Base-by-base conservation (phyloP, 64 coral and sea anemone genomes). In the Acropora yongei region DNA sequence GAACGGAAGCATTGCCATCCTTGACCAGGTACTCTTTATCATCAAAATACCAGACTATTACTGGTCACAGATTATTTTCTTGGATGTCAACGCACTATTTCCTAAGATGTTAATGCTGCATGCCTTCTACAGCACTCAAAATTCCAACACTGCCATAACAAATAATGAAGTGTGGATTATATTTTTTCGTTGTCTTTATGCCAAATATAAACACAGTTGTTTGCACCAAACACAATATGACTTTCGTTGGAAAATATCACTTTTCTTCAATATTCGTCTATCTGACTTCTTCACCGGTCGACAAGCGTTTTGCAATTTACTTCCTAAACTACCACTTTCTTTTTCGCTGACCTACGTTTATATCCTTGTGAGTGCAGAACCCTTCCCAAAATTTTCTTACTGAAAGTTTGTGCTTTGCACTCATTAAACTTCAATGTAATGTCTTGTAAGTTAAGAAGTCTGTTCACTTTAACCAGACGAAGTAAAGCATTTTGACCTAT, bases 161-260 rank as follows among this genome's bases (percentile, higher is more conserved):
- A 74, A 74, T 74, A 6, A 63, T 63, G 60, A 63, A 13, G n/a
- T 74, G 71, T 74, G 3, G 71, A 42, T 40, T 74, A 30, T 74
- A 74, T 42, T 74, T 74, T 30, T 74, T 74, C n/a, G 19, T 74
- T 17, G 5, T 74, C 71, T 74, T 74, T 74, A 41, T 30, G 10
- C 71, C 71, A 40, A 74, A 74, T 74, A 42, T 74, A 39, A 74
- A 74, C 71, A 42, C 41, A 17, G 71, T 74, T 74, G n/a, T 74
- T 74, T 74, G 71, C 41, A 74, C 71, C 0, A 30, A 74, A 30
- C 71, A 74, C 19, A 74, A 39, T 74, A 40, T 39, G 71, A 74
- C 71, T 74, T 39, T 74, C 10, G 0, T 74, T 39, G 71, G 71
- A 74, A 74, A 74, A 74, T 74, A 42, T 74, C 7, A 74, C 71